These are phyloP conservation scores for Scolanthus callimorphus DNA, from an alignment of 92 coral and sea anemone species.

Conservation along the genomic window DNA sequence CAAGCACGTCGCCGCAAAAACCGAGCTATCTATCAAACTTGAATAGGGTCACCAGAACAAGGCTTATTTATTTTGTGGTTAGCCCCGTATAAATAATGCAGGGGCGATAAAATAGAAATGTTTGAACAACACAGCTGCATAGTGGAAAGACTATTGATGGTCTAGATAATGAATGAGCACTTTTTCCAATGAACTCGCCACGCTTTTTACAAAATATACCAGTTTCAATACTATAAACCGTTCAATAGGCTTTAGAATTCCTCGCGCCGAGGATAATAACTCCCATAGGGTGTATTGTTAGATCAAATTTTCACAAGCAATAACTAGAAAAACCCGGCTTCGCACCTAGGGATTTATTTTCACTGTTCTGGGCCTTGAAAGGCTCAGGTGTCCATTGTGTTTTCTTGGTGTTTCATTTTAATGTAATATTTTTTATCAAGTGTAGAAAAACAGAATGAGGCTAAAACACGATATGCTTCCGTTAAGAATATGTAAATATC, in stretches of 20 bases:
- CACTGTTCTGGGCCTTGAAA: too few relatives aligned
- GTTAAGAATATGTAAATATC: too few relatives aligned
- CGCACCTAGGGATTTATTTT: background rate
- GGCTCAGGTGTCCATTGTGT: too few relatives aligned
- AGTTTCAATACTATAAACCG: too few relatives aligned
- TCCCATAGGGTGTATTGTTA: background rate
- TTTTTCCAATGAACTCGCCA: conserved; percentile 18
- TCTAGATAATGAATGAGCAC: conserved; percentile 53
- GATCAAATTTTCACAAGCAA: background rate
- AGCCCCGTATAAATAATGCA: conserved; percentile 75
- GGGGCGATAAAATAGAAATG: conserved; percentile 75
- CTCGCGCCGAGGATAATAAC: too few relatives aligned
- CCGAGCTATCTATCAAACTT: conserved; percentile 76
- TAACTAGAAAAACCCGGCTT: background rate
- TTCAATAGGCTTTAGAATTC: too few relatives aligned
- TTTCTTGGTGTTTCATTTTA: background rate
- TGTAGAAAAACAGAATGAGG: background rate
- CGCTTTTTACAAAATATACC: background rate
- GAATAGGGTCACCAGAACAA: conserved; percentile 87
- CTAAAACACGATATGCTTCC: too few relatives aligned
- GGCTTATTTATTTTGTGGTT: conserved; percentile 67
- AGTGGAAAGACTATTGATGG: conserved; percentile 67
- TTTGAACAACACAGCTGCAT: conserved; percentile 96
- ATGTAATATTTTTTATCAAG: background rate
- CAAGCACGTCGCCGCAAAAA: conserved; percentile 73